Base-by-base conservation (phyloP, 2,888 invertebrate genomes). In the Pseudolycoriella hygida region DNA sequence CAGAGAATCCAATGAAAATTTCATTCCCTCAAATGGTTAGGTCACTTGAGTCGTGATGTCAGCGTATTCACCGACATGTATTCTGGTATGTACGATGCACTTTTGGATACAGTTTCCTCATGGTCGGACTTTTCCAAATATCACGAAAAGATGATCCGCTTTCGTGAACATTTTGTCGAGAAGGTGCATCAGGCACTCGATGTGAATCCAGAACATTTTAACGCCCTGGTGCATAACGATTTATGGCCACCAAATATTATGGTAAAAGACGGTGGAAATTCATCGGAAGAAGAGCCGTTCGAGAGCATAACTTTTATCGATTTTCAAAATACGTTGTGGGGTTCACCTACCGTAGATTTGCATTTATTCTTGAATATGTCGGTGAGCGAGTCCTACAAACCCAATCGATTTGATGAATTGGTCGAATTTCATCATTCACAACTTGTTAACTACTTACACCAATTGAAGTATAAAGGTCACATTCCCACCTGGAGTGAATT, bases 401-500 rank as follows among this genome's bases (percentile, higher is more conserved):
- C 41, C 6, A 3, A 41, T 20, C 25, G 14, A n/a, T 41, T 41
- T 41, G 12, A 41, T 20, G 41, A 41, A n/a, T 20, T 41, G 12
- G 17, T 20, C 14, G n/a, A 20, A 20, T 5, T 5, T 20, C 19
- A 41, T 20, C 14, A 41, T 20, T n/a, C 8, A 41, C 41, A 41
- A 3, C 25, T 41, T 17, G 17, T n/a, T n/a, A 25, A 8, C 12
- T 2, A 19, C 25, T 15, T 41, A 6, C 19, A n/a, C 6, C 11
- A 41, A n/a, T n/a, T 41, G 3, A 20, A 20, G 8, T 41, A n/a
- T n/a, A 17, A 41, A 8, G 5, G 25, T 20, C 12, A 19, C 14
- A 41, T 41, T 41, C 41, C 41, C n/a, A 41, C 41, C 3, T 41
- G 41, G 41, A 5, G 2, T 2, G 41, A 41, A 14, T 41, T 41